Evolutionary conservation across 2,113 vertebrate genomes (phyloP).

Genomic region (Heterocephalus glaber): DNA sequence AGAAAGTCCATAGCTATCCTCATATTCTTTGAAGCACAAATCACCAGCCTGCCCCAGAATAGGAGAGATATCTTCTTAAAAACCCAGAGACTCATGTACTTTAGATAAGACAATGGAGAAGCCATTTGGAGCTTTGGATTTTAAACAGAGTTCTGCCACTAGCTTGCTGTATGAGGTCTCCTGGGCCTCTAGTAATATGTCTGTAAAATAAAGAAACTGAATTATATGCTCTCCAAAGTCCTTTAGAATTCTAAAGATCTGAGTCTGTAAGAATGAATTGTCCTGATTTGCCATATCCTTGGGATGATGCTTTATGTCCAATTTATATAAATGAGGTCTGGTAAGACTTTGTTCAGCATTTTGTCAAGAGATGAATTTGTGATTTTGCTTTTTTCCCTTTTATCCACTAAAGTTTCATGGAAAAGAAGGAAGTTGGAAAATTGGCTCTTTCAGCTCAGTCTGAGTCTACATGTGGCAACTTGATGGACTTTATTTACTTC

Average conservation of each 20-base stretch:
- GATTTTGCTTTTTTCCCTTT: constrained; percentile 3
- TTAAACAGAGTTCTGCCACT: not conserved
- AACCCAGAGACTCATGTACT: not conserved
- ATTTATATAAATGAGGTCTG: constrained; percentile 19
- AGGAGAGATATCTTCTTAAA: not conserved
- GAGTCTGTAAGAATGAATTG: constrained; percentile 40
- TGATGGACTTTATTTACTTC: not conserved
- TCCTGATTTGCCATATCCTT: not conserved
- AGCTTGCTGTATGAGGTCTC: not conserved
- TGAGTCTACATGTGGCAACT: not conserved
- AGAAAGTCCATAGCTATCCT: not conserved
- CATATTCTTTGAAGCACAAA: not conserved
- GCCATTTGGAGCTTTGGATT: not conserved
- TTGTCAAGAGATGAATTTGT: constrained; percentile 31
- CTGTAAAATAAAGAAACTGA: constrained; percentile 32
- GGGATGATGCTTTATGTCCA: constrained; percentile 2
- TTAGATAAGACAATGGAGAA: not conserved
- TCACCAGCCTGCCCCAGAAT: not conserved
- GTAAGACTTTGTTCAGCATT: not conserved
- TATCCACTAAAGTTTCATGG: not conserved
- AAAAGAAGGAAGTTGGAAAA: not conserved
- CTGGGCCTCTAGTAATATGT: not conserved
- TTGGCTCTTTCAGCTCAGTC: not conserved
- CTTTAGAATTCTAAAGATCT: constrained; percentile 19
- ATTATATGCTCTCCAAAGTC: not conserved